Percentiles rank a stretch among this genome's conserved stretches.
These are phyloP conservation scores for Quadroppia sp. DNA, from an alignment of 2,888 invertebrate species.

Conservation along the genomic window DNA sequence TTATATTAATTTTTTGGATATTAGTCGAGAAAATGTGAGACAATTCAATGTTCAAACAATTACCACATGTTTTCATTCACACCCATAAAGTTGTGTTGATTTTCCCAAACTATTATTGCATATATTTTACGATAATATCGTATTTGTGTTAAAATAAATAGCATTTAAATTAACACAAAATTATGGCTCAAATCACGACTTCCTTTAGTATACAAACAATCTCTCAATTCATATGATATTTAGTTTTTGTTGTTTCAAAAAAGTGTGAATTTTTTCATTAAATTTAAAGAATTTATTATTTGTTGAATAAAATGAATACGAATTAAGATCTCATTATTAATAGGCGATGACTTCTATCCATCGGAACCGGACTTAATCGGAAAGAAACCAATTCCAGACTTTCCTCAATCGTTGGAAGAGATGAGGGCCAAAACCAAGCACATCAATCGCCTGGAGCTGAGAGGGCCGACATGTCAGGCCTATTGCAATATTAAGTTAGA, in stretches of 20 bases:
- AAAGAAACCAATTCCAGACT: slow-evolving; percentile 44
- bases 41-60: no score
- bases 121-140: neutral
- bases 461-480: slow-evolving; percentile 46
- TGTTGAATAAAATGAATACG: slow-evolving; percentile 31
- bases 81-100: neutral
- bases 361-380: slow-evolving; percentile 50
- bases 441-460: slow-evolving; percentile 48
- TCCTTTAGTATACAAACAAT: no score
- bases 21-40: no score
- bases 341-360: slow-evolving; percentile 53
- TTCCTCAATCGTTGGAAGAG: slow-evolving; percentile 49
- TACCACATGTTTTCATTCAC: no score
- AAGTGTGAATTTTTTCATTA: no score
- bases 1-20: no score
- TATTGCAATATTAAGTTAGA: slow-evolving; percentile 45
- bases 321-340: neutral
- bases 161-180: neutral
- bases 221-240: no score
- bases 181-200: no score
- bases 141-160: neutral
- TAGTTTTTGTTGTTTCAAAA: no score
- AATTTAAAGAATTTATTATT: no score
- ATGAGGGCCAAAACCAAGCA: slow-evolving; percentile 44
- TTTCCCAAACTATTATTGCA: neutral